Conservation (phyloP, 2,113 vertebrate genomes). For the Cathartes aura region DNA sequence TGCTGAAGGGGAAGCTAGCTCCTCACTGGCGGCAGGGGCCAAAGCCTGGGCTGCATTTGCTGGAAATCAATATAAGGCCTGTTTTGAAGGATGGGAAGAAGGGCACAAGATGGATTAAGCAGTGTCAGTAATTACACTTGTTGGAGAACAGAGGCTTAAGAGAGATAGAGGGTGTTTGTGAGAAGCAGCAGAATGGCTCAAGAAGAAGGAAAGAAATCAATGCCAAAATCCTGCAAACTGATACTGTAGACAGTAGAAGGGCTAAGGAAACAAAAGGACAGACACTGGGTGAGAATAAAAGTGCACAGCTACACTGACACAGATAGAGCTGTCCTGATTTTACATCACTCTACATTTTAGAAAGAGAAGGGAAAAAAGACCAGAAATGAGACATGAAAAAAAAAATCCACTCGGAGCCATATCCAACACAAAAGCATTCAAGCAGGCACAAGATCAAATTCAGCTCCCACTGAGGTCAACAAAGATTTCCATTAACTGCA, state of each 20-base stretch:
- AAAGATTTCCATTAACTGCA: conserved; percentile 32
- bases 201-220: neutral
- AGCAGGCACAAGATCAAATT: conserved; percentile 11
- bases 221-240: neutral
- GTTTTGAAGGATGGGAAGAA: neutral
- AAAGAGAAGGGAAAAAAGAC: neutral
- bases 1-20: neutral
- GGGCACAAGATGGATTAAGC: neutral
- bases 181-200: neutral
- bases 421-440: neutral
- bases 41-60: neutral
- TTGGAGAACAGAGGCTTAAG: neutral
- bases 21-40: neutral
- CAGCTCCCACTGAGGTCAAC: conserved; percentile 12
- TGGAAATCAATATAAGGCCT: neutral
- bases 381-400: neutral
- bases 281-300: neutral
- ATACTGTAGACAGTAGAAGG: neutral
- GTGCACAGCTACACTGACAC: neutral
- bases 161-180: neutral
- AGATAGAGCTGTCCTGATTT: neutral
- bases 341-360: neutral
- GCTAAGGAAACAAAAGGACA: neutral
- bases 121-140: neutral
- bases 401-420: neutral